Evolutionary conservation across 30 jellyfish, hydroid and myxozoan genomes (phyloP), one percentile per base, ranked within the genome.

Genomic region (Sanderia malayensis): DNA sequence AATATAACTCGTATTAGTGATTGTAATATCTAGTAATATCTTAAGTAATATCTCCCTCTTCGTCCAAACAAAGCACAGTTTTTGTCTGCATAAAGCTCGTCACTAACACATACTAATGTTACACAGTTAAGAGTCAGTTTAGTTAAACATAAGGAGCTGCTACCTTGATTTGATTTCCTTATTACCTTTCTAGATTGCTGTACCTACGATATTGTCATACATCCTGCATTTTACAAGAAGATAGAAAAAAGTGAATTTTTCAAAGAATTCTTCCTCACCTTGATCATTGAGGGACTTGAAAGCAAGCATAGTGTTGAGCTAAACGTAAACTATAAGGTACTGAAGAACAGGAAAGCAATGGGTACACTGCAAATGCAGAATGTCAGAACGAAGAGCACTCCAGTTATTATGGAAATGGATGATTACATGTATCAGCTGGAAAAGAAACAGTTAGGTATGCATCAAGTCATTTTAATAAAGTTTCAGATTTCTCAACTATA

Each of bases 341-440:
- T 90, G 23, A 90, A 90, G 74, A 90, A 90, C 68, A 70, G 95
- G n/a, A 90, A 90, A 34, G 94, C 95, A 10, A 70, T 90, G 72
- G 97, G 97, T n/a, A 75, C 95, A 0, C 76, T 90, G 22, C 86
- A 73, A 61, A 68, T 83, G 84, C 95, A 82, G 64, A 74, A 63
- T 44, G 97, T 90, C 11, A 69, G 95, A 11, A 82, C 89, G 17
- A 90, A 73, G 55, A 79, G 95, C 59, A 90, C 90, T 20, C 97
- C 97, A 15, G 94, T 90, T 59, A 90, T 90, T 4, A 77, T 90
- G 95, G 97, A 90, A 44, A 83, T 90, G 95, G 95, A 90, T 44
- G 46, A 70, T 2, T 79, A 62, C 4, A 77, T 71, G 92, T 82
- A 82, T 78, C 89, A 74, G 65, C 0, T 74, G 82, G 97, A 90